Percentiles rank a stretch among this genome's conserved stretches.
Evolutionary conservation across 2,888 invertebrate genomes (phyloP).

Genomic region (Incurvaria masculella): DNA sequence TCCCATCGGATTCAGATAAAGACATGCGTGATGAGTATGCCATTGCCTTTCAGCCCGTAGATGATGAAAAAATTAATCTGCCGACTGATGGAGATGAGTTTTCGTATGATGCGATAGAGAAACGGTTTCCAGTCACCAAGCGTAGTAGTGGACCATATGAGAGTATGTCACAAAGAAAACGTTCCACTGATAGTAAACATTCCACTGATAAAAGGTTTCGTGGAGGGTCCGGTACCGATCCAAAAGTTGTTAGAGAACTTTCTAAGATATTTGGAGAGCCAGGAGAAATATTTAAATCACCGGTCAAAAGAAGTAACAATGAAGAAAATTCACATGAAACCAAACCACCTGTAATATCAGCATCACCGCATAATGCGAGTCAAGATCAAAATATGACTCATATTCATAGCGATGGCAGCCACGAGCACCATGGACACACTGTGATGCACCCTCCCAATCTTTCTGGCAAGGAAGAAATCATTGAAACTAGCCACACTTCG

Average conservation of each 20-base stretch:
- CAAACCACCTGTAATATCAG: conserved; percentile 36
- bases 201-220: conserved; percentile 33
- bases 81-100: conserved; percentile 38
- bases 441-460: conserved; percentile 17
- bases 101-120: conserved; percentile 42
- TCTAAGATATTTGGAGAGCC: conserved; percentile 62
- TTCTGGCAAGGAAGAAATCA: conserved; percentile 29
- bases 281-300: conserved; percentile 43
- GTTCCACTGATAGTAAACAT: conserved; percentile 29
- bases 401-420: conserved; percentile 28
- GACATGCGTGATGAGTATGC: conserved; percentile 47
- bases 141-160: conserved; percentile 53
- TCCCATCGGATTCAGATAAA: conserved; percentile 34
- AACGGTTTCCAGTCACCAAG: conserved; percentile 66
- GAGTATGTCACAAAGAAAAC: conserved; percentile 28
- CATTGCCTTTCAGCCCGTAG: conserved; percentile 47
- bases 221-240: conserved; percentile 60
- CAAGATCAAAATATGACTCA: conserved; percentile 21
- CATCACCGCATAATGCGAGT: conserved; percentile 28
- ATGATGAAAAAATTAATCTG: conserved; percentile 39
- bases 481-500: conserved; percentile 20
- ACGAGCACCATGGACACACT: conserved; percentile 21
- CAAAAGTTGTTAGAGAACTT: conserved; percentile 65
- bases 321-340: conserved; percentile 33
- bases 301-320: conserved; percentile 52